Percentiles rank a stretch among this genome's conserved stretches.
phyloP scores from a whole-genome alignment of 2,113 vertebrate species.

The Elephas maximus region DNA sequence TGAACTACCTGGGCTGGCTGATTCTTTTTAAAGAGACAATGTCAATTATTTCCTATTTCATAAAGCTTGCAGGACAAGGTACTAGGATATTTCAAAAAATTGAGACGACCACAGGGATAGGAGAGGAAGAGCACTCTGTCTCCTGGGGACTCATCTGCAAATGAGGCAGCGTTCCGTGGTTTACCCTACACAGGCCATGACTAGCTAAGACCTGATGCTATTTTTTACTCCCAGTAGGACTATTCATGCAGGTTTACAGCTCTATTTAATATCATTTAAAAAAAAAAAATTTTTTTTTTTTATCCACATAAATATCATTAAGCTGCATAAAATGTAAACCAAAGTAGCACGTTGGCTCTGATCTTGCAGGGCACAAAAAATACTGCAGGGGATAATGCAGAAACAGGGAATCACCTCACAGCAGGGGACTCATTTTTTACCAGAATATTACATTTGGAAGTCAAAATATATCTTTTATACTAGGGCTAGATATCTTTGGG shows the following conservation, averaged over 20 bases:
- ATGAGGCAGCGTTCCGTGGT: background rate
- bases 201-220: background rate
- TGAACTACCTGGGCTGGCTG: slow-evolving; percentile 34
- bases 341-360: background rate
- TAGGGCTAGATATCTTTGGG: slow-evolving; percentile 24
- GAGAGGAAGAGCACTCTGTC: background rate
- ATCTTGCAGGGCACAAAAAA: slow-evolving; percentile 6
- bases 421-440: background rate
- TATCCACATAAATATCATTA: slow-evolving; percentile 10
- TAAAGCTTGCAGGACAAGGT: background rate
- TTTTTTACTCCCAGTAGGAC: background rate
- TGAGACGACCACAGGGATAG: background rate
- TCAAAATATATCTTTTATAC: slow-evolving; percentile 1
- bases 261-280: slow-evolving; percentile 62
- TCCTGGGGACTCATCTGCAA: background rate
- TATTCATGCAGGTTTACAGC: slow-evolving; percentile 10
- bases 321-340: slow-evolving; percentile 24
- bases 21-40: slow-evolving; percentile 45
- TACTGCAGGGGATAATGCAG: background rate
- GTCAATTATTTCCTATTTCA: slow-evolving; percentile 33
- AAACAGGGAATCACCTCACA: slow-evolving; percentile 6
- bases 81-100: background rate
- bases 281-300: no score
- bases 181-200: background rate
- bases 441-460: slow-evolving; percentile 53